A percentile compares a stretch with the other conserved stretches of the same genome.
These are phyloP conservation scores for Danio albolineatus DNA, from an alignment of 2,797 vertebrate species.

Conservation along the genomic window DNA sequence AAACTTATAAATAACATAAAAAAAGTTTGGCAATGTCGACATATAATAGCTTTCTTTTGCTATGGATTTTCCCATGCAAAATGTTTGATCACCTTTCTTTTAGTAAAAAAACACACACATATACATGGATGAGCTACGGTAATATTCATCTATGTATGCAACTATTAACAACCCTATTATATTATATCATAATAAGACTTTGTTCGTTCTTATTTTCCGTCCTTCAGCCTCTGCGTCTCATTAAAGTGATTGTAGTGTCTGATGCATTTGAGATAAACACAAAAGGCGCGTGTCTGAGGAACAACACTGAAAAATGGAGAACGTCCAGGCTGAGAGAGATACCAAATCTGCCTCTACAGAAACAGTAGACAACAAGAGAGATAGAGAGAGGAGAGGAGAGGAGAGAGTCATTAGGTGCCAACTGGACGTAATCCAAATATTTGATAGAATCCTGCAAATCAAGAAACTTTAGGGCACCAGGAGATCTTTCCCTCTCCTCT, in stretches of 20 bases:
- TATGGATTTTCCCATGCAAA: conserved; percentile 56
- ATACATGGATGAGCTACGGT: conserved; percentile 66
- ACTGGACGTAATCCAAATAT: not conserved
- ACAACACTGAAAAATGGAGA: not conserved
- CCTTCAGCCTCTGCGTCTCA: conserved; percentile 25
- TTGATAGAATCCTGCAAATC: not conserved
- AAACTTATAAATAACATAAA: conserved; percentile 73
- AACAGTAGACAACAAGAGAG: conserved; percentile 22
- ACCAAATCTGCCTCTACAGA: conserved; percentile 3
- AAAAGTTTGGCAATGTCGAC: conserved; percentile 79
- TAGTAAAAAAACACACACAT: conserved; percentile 65
- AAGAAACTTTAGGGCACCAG: not conserved
- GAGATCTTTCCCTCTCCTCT: conserved; percentile 36
- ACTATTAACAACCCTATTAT: conserved; percentile 64
- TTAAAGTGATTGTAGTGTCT: conserved; percentile 57
- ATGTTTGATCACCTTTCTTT: conserved; percentile 54
- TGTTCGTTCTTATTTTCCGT: conserved; percentile 48
- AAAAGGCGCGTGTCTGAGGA: conserved; percentile 17
- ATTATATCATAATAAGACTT: conserved; percentile 58
- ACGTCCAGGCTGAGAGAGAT: conserved; percentile 2
- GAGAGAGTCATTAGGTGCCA: not conserved
- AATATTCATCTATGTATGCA: conserved; percentile 65
- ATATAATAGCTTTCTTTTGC: conserved; percentile 60
- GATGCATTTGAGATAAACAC: conserved; percentile 33
- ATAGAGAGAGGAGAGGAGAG: too few species aligned